Evolutionary conservation across 2,888 invertebrate species (phyloP).

Genomic region (Bruchidius siliquastri): DNA sequence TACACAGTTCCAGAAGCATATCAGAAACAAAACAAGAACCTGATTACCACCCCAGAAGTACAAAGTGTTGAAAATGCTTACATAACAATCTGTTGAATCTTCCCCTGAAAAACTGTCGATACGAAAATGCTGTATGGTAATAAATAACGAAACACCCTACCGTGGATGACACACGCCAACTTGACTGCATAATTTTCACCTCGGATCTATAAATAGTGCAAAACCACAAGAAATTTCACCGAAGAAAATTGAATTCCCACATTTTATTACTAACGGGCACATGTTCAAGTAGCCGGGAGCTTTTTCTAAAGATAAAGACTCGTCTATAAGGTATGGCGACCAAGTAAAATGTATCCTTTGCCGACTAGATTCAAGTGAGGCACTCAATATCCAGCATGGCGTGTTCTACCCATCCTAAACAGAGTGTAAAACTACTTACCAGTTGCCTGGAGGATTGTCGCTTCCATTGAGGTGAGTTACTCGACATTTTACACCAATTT

Average conservation of each 20-base stretch:
- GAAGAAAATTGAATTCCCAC: conserved; percentile 1
- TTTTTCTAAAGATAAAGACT: conserved; percentile 20
- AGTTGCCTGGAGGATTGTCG: conserved; percentile 59
- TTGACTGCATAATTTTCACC: conserved; percentile 1
- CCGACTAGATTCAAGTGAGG: conserved; percentile 54
- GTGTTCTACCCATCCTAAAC: conserved; percentile 32
- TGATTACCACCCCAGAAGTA: background rate
- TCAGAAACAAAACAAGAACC: background rate
- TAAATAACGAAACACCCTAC: background rate
- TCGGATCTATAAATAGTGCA: conserved; percentile 7
- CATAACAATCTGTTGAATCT: background rate
- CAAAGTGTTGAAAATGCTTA: background rate
- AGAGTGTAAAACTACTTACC: conserved; percentile 49
- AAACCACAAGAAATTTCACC: background rate
- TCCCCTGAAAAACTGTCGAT: background rate
- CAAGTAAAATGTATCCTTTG: conserved; percentile 25
- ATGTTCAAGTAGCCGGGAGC: conserved; percentile 12
- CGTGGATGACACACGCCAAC: background rate
- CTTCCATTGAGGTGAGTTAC: conserved; percentile 52
- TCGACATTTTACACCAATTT: conserved; percentile 35
- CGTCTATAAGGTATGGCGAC: conserved; percentile 35
- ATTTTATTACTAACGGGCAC: conserved; percentile 10
- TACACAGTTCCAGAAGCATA: background rate
- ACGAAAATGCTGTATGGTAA: background rate
- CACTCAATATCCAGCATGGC: conserved; percentile 62